Conservation (phyloP, 2,888 invertebrate genomes). For the Drosophila mimica region DNA sequence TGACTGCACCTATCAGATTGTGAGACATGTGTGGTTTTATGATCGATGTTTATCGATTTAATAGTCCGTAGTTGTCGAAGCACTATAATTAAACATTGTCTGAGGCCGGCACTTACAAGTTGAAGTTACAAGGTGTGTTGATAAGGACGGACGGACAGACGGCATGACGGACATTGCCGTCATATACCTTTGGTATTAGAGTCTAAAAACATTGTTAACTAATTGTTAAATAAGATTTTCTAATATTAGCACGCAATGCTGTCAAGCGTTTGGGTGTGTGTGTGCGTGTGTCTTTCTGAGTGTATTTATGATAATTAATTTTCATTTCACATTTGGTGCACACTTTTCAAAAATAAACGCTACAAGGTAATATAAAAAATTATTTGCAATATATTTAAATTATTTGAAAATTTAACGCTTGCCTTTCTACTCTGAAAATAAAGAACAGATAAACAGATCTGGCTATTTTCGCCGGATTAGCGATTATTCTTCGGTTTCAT, state of each 20-base stretch:
- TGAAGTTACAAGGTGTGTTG: too few species aligned
- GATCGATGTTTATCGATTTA: too few species aligned
- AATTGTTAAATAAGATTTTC: constrained; percentile 53
- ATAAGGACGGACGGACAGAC: too few species aligned
- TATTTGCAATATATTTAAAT: background rate
- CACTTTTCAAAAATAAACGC: constrained; percentile 56
- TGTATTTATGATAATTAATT: constrained; percentile 30
- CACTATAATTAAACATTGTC: too few species aligned
- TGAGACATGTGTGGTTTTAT: background rate
- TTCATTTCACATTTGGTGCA: constrained; percentile 57
- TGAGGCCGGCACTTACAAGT: too few species aligned
- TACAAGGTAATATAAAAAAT: background rate
- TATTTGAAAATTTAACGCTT: constrained; percentile 27
- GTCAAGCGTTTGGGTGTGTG: constrained; percentile 4
- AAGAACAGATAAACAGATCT: constrained; percentile 57
- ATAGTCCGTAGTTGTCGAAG: too few species aligned
- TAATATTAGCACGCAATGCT: constrained; percentile 43
- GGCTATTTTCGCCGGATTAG: constrained; percentile 37
- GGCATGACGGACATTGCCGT: too few species aligned
- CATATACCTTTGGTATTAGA: background rate
- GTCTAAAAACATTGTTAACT: background rate
- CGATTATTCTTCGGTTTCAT: background rate
- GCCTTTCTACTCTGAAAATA: constrained; percentile 21
- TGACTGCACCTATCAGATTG: background rate
- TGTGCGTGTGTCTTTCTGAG: background rate